Evolutionary conservation across 2,797 vertebrate species (phyloP), one percentile per base, ranked within the genome.

Genomic region (Gouania willdenowi): DNA sequence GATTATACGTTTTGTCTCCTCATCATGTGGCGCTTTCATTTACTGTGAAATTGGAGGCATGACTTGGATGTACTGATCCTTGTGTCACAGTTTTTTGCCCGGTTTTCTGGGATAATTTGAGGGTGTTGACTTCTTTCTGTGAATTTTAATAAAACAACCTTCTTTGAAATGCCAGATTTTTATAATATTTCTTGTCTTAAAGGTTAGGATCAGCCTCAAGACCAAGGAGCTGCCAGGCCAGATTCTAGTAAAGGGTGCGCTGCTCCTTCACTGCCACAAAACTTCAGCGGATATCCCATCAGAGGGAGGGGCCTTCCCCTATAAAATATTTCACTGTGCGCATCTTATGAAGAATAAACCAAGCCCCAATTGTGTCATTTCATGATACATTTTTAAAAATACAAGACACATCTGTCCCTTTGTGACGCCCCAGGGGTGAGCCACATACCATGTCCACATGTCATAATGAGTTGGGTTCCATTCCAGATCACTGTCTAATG

Each of bases 271-370:
- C 3, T 1, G 15, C 6, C 2, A 18, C 6, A 6, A 19, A 6
- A 19, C 19, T 6, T 19, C 19, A 6, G 19, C 1, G 19, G 13
- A 20, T 5, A 18, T 5, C 17, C 19, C 1, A 19, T 6, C 19
- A 4, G 19, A 20, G 5, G 19, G 55, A 44, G 20, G 20, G 26
- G 31, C n/a, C 8, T 20, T 41, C 9, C 19, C n/a, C 26, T 32
- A 29, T 41, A 43, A 57, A 57, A 54, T 18, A 38, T 26, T 18
- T 35, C 18, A 34, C 12, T 12, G n/a, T 41, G 26, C 33, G 40
- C 18, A 29, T 21, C 16, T 77, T 51, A 45, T 63, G 50, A 29
- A 58, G 22, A 61, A 58, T 66, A 41, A 49, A 74, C 60, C 56
- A 57, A 37, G 47, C 20, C 60, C 52, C 45, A 41, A 40, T 56